Conservation (phyloP, 2,113 vertebrate species). For the Nothobranchius furzeri region DNA sequence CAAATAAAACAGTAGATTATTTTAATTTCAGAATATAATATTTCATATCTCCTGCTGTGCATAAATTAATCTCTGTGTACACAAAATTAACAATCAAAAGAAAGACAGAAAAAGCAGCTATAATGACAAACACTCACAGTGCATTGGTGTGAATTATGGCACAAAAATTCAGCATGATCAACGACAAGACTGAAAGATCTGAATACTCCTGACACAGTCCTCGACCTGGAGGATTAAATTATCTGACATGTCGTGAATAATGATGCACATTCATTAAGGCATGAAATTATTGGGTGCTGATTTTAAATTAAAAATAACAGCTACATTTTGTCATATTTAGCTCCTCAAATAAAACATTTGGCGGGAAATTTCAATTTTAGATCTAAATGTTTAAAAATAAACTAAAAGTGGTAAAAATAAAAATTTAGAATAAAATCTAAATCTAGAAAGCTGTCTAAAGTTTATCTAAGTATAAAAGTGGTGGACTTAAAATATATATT, state of each 20-base stretch:
- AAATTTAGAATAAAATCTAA: too few species aligned
- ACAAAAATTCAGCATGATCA: slow-evolving; percentile 13
- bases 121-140: slow-evolving; percentile 48
- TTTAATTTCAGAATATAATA: background rate
- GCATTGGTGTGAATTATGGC: slow-evolving; percentile 57
- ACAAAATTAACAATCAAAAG: background rate
- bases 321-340: too few species aligned
- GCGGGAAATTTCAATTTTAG: too few species aligned
- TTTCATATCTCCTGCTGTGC: background rate
- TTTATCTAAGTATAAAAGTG: too few species aligned
- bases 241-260: slow-evolving; percentile 3
- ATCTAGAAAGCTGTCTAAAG: too few species aligned
- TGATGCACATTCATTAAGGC: slow-evolving; percentile 53
- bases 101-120: background rate
- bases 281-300: slow-evolving; percentile 22
- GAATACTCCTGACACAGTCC: background rate
- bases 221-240: slow-evolving; percentile 9
- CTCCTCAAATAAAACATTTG: too few species aligned
- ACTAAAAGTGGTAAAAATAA: too few species aligned
- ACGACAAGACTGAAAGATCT: background rate
- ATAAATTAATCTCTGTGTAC: background rate
- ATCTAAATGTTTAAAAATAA: too few species aligned
- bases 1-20: background rate
- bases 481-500: too few species aligned
- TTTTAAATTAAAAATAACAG: too few species aligned